Percentiles rank a stretch among this genome's conserved stretches.
These are phyloP conservation scores for Boulengeromyrus knoepffleri DNA, from an alignment of 2,113 vertebrate species.

Conservation along the genomic window DNA sequence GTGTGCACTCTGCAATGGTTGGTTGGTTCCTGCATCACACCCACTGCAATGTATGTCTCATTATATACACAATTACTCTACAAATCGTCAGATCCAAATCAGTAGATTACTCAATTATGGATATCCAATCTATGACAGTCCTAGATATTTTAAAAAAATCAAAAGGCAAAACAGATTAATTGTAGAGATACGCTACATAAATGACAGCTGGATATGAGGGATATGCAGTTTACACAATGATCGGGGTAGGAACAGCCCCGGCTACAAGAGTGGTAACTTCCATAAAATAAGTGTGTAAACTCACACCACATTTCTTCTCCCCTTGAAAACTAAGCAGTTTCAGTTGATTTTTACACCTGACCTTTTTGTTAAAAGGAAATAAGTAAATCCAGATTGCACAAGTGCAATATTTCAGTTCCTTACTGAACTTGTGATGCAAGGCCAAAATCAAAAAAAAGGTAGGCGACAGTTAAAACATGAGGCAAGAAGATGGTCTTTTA, in stretches of 20 bases:
- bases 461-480: background rate
- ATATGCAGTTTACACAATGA: background rate
- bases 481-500: background rate
- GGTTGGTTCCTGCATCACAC: too few species aligned
- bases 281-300: background rate
- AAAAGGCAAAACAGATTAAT: background rate
- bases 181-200: background rate
- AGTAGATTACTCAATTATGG: background rate
- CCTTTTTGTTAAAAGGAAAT: background rate
- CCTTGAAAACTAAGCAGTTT: background rate
- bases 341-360: background rate
- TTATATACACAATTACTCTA: background rate
- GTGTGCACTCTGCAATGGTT: too few species aligned
- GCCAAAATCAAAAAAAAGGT: background rate
- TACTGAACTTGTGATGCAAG: background rate
- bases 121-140: background rate
- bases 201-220: background rate
- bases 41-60: too few species aligned
- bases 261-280: background rate
- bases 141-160: background rate
- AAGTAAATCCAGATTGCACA: background rate
- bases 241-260: background rate
- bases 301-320: background rate
- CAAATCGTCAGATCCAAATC: background rate
- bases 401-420: background rate